phyloP scores from a whole-genome alignment of 2,888 invertebrate genomes.

The Myopa tessellatipennis region DNA sequence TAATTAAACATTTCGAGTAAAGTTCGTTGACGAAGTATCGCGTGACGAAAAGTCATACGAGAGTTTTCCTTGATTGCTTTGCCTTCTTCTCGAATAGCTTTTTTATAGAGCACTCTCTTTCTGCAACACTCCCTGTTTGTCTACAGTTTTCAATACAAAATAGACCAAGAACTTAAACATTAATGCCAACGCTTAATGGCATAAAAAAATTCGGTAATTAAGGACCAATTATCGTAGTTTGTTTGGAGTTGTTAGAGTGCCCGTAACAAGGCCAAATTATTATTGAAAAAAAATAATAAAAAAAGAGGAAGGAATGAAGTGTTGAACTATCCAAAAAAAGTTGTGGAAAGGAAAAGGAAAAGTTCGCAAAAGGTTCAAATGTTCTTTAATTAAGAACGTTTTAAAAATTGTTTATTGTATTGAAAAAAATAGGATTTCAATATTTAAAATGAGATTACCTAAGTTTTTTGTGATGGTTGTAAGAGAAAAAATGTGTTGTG shows the following conservation, averaged over 20 bases:
- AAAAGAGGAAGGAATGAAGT: too few species aligned
- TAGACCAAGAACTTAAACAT: neutral
- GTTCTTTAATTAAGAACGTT: too few species aligned
- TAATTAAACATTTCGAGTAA: conserved; percentile 56
- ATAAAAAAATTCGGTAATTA: conserved; percentile 7
- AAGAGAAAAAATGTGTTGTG: too few species aligned
- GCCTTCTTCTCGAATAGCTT: neutral
- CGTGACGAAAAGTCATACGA: neutral
- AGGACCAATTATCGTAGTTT: neutral
- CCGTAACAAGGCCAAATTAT: too few species aligned
- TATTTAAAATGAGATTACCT: too few species aligned
- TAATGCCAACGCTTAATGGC: conserved; percentile 13
- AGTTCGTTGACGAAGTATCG: conserved; percentile 18
- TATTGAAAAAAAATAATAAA: too few species aligned
- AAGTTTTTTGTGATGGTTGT: too few species aligned
- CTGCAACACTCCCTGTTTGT: neutral
- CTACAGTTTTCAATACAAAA: neutral
- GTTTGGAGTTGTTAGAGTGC: neutral
- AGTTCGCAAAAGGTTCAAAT: too few species aligned
- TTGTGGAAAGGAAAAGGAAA: too few species aligned
- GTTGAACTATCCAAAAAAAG: too few species aligned
- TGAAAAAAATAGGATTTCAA: too few species aligned
- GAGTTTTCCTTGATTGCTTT: conserved; percentile 6
- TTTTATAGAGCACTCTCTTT: neutral
- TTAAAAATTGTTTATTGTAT: too few species aligned